Percentiles rank a stretch among this genome's conserved stretches.
These are phyloP conservation scores for Papilio polyxenes DNA, from an alignment of 1,140 invertebrate genomes.

Conservation along the genomic window DNA sequence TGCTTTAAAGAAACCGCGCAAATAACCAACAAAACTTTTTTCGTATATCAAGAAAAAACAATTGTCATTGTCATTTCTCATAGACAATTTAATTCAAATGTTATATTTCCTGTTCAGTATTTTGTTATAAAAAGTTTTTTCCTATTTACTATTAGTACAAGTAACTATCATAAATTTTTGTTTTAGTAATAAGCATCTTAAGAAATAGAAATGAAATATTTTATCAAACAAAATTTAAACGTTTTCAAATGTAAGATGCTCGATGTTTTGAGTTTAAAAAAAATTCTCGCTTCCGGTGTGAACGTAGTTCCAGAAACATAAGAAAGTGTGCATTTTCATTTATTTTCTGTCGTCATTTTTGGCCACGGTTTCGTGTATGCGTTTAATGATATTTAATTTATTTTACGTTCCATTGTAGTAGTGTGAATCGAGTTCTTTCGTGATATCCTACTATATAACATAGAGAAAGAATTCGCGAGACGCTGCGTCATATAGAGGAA, in stretches of 20 bases:
- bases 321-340: conserved; percentile 79
- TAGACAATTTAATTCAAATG: conserved; percentile 47
- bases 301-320: conserved; percentile 78
- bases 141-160: conserved; percentile 41
- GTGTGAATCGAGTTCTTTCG: conserved; percentile 58
- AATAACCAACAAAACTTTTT: conserved; percentile 19
- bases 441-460: conserved; percentile 45
- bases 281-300: conserved; percentile 75
- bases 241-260: conserved; percentile 58
- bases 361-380: conserved; percentile 69
- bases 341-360: conserved; percentile 80
- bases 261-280: conserved; percentile 63
- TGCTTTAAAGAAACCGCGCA: neutral
- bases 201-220: conserved; percentile 72
- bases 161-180: conserved; percentile 41
- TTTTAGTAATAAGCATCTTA: conserved; percentile 43
- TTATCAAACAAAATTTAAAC: conserved; percentile 51
- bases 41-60: conserved; percentile 24
- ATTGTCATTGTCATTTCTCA: conserved; percentile 38
- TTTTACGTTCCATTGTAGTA: conserved; percentile 69
- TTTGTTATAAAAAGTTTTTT: conserved; percentile 49
- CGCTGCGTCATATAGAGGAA: conserved; percentile 74
- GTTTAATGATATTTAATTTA: conserved; percentile 70
- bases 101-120: conserved; percentile 56
- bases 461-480: conserved; percentile 58